These are phyloP conservation scores for Itoplectis maculator DNA, from an alignment of 2,888 invertebrate genomes.

Conservation along the genomic window DNA sequence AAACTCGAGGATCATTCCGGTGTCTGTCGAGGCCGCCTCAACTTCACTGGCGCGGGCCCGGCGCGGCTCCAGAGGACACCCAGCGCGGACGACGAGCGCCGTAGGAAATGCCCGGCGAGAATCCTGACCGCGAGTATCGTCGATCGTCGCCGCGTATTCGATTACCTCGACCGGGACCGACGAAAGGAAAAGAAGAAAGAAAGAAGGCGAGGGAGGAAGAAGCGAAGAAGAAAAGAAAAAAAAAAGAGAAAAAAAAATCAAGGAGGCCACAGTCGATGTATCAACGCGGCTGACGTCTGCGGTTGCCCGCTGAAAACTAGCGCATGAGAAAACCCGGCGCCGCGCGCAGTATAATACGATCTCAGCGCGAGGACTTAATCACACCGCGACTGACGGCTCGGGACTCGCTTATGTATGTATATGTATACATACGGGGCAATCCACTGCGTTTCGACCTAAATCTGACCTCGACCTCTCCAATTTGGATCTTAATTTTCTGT, in stretches of 20 bases:
- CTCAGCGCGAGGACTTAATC: constrained; percentile 75
- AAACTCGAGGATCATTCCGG: constrained; percentile 65
- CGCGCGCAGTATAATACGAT: constrained; percentile 64
- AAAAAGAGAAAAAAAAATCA: constrained; percentile 16
- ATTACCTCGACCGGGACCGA: background rate
- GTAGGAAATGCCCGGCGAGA: background rate
- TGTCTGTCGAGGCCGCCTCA: constrained; percentile 46
- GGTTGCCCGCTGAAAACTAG: constrained; percentile 79
- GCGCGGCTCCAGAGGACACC: constrained; percentile 51
- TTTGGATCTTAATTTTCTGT: no score
- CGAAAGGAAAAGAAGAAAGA: no score
- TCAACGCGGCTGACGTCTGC: constrained; percentile 71
- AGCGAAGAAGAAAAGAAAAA: background rate
- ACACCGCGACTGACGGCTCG: constrained; percentile 52
- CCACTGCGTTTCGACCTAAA: no score
- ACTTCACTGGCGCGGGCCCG: constrained; percentile 56
- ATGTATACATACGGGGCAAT: no score
- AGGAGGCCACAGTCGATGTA: constrained; percentile 19
- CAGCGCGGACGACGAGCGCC: constrained; percentile 40
- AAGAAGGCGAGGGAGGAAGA: background rate
- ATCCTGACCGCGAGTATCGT: background rate
- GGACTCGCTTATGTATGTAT: no score
- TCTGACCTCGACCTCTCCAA: no score
- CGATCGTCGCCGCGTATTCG: background rate
- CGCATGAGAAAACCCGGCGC: constrained; percentile 75